These are phyloP conservation scores for Synergus laeviventris DNA, from an alignment of 2,888 invertebrate species.

Conservation along the genomic window DNA sequence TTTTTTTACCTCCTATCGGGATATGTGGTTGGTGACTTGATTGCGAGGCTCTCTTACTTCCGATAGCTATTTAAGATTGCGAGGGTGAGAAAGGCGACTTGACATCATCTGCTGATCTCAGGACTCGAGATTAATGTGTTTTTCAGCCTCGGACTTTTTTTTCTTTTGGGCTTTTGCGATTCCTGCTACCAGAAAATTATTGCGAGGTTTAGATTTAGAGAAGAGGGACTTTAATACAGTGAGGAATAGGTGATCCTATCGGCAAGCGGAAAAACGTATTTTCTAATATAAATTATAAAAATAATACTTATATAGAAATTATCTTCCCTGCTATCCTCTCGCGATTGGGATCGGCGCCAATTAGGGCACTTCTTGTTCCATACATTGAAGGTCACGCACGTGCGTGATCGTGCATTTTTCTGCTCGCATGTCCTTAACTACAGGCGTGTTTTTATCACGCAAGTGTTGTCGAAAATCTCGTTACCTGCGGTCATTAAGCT, in stretches of 20 bases:
- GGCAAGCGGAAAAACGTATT: background rate
- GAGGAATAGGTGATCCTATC: background rate
- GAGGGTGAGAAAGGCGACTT: slow-evolving; percentile 2
- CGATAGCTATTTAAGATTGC: slow-evolving; percentile 16
- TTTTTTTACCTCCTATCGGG: slow-evolving; percentile 9
- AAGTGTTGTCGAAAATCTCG: slow-evolving; percentile 21
- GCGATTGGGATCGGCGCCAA: slow-evolving; percentile 29
- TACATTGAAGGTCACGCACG: slow-evolving; percentile 37
- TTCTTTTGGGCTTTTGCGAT: background rate
- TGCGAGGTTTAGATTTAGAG: background rate
- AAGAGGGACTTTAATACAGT: background rate
- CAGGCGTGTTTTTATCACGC: slow-evolving; percentile 11
- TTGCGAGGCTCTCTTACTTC: slow-evolving; percentile 6
- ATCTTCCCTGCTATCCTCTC: background rate
- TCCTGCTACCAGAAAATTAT: background rate
- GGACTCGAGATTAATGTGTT: background rate
- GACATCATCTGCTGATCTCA: background rate
- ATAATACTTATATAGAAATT: background rate
- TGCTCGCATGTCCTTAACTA: slow-evolving; percentile 37
- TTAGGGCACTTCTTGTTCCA: slow-evolving; percentile 28
- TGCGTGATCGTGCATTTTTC: slow-evolving; percentile 31
- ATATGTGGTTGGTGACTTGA: slow-evolving; percentile 14
- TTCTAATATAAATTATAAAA: background rate
- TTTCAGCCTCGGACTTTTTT: background rate
- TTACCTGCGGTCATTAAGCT: slow-evolving; percentile 20